phyloP scores from a whole-genome alignment of 2,113 vertebrate species.

The Ahaetulla prasina region DNA sequence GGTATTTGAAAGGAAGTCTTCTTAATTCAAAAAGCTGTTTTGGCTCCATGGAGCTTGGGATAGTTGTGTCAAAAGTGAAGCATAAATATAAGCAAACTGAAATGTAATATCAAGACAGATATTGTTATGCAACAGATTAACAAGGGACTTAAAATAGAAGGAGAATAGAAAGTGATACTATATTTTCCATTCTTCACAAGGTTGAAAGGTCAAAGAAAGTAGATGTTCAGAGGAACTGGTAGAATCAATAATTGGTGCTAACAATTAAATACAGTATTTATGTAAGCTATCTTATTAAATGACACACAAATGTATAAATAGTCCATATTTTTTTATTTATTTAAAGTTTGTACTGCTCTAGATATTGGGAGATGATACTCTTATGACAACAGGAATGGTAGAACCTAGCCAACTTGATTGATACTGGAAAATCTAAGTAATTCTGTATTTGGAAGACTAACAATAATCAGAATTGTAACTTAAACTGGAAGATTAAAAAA shows the following conservation, averaged over 20 bases:
- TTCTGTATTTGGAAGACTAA: background rate
- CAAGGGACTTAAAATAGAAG: background rate
- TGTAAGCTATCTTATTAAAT: background rate
- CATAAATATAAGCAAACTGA: conserved; percentile 1
- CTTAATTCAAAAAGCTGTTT: conserved; percentile 16
- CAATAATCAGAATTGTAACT: background rate
- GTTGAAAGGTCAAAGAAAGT: background rate
- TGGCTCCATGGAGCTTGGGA: conserved; percentile 13
- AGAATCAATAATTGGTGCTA: background rate
- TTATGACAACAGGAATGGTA: background rate
- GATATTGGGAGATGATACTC: background rate
- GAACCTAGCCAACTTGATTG: background rate
- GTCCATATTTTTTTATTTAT: background rate
- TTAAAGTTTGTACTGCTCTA: background rate
- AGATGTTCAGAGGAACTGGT: background rate
- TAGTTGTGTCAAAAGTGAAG: background rate
- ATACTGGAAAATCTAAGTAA: background rate
- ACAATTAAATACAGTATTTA: conserved; percentile 5
- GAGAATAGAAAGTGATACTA: background rate
- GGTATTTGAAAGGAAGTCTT: conserved; percentile 18
- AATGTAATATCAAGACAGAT: background rate
- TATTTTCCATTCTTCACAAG: background rate
- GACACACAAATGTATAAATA: background rate
- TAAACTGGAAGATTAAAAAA: background rate
- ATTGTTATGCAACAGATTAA: background rate